These are phyloP conservation scores for Sinonovacula constricta DNA, from an alignment of 1,140 invertebrate genomes.

Conservation along the genomic window DNA sequence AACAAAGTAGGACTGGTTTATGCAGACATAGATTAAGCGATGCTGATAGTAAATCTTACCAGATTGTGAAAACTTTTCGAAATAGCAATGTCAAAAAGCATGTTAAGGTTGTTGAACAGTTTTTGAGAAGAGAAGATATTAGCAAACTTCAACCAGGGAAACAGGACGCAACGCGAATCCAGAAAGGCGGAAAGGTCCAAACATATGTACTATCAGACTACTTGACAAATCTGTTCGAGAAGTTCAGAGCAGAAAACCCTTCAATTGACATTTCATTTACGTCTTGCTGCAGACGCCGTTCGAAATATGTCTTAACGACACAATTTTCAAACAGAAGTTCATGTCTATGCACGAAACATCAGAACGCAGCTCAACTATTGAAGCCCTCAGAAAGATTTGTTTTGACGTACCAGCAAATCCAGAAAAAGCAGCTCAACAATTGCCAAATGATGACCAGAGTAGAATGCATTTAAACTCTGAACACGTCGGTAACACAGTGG, in stretches of 20 bases:
- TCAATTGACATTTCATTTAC: neutral
- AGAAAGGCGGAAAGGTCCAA: slow-evolving; percentile 11
- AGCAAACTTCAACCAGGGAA: slow-evolving; percentile 36
- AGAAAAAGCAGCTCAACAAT: slow-evolving; percentile 8
- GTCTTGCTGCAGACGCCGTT: neutral
- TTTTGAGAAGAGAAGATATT: slow-evolving; percentile 43
- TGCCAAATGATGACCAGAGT: slow-evolving; percentile 6
- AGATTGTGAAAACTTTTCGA: slow-evolving; percentile 7
- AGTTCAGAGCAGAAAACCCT: slow-evolving; percentile 14
- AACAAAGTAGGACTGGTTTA: slow-evolving; percentile 22
- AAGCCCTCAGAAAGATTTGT: neutral
- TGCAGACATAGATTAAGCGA: slow-evolving; percentile 26
- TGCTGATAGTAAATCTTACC: slow-evolving; percentile 2
- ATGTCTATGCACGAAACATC: slow-evolving; percentile 25
- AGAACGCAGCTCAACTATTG: slow-evolving; percentile 8
- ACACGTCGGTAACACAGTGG: slow-evolving; percentile 24
- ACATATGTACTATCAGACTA: slow-evolving; percentile 26
- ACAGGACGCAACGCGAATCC: slow-evolving; percentile 1
- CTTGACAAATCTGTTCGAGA: slow-evolving; percentile 3
- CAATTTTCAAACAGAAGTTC: neutral
- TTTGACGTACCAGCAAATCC: slow-evolving; percentile 22
- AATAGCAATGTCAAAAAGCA: slow-evolving; percentile 11
- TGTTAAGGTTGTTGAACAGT: neutral
- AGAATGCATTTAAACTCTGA: neutral
- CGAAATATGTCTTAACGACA: slow-evolving; percentile 21